Evolutionary conservation across 37 sponge, comb jelly and placozoan genomes (phyloP).

Genomic region (Cladorhizidae sp.): DNA sequence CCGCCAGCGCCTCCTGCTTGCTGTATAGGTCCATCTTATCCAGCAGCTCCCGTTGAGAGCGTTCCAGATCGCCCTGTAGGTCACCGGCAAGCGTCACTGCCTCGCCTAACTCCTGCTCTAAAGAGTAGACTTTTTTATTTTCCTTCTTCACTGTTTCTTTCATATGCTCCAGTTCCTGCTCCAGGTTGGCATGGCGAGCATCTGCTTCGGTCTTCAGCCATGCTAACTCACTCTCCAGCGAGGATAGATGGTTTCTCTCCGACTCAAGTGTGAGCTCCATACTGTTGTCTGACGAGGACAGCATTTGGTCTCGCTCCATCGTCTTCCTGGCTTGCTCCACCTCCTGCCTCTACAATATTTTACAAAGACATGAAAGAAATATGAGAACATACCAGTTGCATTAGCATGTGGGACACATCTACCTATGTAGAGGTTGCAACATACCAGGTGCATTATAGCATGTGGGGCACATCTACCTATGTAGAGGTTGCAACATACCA

Average conservation of each 20-base stretch:
- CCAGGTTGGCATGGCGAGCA: neutral
- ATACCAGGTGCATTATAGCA: too few relatives aligned
- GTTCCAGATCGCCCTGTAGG: slow-evolving; percentile 27
- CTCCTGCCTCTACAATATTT: neutral
- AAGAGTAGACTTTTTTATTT: neutral
- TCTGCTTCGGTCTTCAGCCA: neutral
- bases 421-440: too few relatives aligned
- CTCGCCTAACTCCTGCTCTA: slow-evolving; percentile 31
- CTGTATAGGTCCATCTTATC: slow-evolving; percentile 46
- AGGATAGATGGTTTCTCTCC: neutral
- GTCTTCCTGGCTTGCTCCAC: neutral
- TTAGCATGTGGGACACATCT: too few relatives aligned
- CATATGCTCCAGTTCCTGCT: neutral
- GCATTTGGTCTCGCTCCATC: neutral
- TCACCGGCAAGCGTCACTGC: slow-evolving; percentile 33
- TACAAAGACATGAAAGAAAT: too few relatives aligned
- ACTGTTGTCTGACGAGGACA: too few relatives aligned
- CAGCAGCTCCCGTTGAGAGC: slow-evolving; percentile 26
- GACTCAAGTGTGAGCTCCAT: neutral
- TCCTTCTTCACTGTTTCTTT: neutral
- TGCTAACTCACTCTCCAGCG: neutral
- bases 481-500: too few relatives aligned
- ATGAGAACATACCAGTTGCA: too few relatives aligned
- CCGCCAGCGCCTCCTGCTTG: slow-evolving; percentile 44
- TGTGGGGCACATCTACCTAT: too few relatives aligned